Evolutionary conservation across 2,888 invertebrate genomes (phyloP).

Genomic region (Laspeyria flexula): DNA sequence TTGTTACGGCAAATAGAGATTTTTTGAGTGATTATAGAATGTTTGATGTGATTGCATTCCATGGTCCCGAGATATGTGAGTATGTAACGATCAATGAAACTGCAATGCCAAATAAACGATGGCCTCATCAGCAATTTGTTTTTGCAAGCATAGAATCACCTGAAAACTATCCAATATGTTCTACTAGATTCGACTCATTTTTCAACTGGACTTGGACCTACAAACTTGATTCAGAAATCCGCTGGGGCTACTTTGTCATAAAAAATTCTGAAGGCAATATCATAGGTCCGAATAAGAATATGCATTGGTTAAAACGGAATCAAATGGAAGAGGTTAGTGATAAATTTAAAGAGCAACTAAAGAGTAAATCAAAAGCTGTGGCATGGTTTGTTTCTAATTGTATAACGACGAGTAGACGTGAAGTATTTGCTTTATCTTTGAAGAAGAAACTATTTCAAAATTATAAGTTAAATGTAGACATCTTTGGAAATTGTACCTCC

Average conservation of each 20-base stretch:
- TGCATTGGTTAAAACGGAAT: slow-evolving; percentile 61
- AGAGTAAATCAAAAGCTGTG: slow-evolving; percentile 48
- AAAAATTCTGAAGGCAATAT: slow-evolving; percentile 53
- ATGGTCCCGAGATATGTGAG: slow-evolving; percentile 55
- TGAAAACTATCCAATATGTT: slow-evolving; percentile 62
- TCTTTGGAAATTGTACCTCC: slow-evolving; percentile 46
- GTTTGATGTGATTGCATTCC: slow-evolving; percentile 67
- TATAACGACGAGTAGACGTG: slow-evolving; percentile 35
- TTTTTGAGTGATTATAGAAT: slow-evolving; percentile 52
- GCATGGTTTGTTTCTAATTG: slow-evolving; percentile 59
- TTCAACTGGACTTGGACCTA: slow-evolving; percentile 80
- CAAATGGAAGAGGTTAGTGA: slow-evolving; percentile 56
- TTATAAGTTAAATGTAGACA: slow-evolving; percentile 34
- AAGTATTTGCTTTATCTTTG: slow-evolving; percentile 23
- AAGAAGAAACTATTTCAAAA: slow-evolving; percentile 26
- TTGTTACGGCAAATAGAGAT: slow-evolving; percentile 48
- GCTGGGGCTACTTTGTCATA: slow-evolving; percentile 69
- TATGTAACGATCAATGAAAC: not conserved
- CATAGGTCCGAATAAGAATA: slow-evolving; percentile 62
- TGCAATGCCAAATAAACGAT: slow-evolving; percentile 59
- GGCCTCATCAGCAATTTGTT: slow-evolving; percentile 63
- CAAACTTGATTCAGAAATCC: slow-evolving; percentile 62
- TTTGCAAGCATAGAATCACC: slow-evolving; percentile 69
- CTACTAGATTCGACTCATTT: slow-evolving; percentile 51
- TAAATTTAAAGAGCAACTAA: slow-evolving; percentile 48